Conservation (phyloP, 2,113 vertebrate genomes). For the Rhea americana region DNA sequence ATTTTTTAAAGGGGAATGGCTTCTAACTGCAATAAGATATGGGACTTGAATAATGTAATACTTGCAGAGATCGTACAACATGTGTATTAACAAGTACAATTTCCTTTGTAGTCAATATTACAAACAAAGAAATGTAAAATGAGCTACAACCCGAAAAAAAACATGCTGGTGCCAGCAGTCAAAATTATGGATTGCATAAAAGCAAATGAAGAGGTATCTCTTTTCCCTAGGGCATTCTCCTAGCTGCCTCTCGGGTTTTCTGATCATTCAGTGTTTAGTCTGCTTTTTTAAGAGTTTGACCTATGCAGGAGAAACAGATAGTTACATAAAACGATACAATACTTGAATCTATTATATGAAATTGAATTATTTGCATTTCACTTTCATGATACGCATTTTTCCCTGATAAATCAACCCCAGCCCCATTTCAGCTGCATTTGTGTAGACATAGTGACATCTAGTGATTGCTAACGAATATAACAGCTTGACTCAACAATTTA, state of each 20-base stretch:
- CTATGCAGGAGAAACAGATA: neutral
- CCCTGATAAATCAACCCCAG: neutral
- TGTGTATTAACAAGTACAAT: neutral
- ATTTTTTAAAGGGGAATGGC: constrained; percentile 9
- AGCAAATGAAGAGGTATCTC: neutral
- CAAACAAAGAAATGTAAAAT: neutral
- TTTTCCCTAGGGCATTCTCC: neutral
- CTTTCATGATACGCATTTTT: neutral
- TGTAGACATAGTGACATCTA: constrained; percentile 44
- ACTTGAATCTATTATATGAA: neutral
- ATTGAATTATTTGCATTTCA: neutral
- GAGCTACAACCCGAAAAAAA: neutral
- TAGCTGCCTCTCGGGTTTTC: neutral
- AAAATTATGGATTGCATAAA: neutral
- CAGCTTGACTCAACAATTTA: neutral
- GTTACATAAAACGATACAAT: neutral
- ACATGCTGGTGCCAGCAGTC: neutral
- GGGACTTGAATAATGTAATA: neutral
- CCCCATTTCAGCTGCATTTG: neutral
- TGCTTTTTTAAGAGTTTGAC: neutral
- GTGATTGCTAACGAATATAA: neutral
- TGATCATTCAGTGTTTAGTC: neutral
- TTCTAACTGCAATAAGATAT: neutral
- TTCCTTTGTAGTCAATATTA: neutral
- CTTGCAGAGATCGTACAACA: neutral